phyloP scores from a whole-genome alignment of 2,888 invertebrate species.

The Eumerus sabulonum region DNA sequence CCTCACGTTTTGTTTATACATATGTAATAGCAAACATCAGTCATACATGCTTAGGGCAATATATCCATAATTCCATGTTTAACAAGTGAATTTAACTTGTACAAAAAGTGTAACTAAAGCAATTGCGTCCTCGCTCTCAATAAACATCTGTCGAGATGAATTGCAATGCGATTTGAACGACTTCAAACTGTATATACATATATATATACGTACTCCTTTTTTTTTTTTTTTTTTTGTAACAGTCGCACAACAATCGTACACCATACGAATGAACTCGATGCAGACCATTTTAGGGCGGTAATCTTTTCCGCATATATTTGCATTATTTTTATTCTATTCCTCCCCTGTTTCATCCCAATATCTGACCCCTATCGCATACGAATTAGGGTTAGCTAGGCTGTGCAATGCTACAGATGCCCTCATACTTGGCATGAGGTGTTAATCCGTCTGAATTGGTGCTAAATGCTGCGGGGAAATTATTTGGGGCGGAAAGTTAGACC shows the following conservation, averaged over 20 bases:
- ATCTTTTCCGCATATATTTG: slow-evolving; percentile 66
- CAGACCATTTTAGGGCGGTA: slow-evolving; percentile 44
- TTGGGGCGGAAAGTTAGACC: slow-evolving; percentile 57
- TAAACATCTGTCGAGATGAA: slow-evolving; percentile 49
- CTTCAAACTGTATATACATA: slow-evolving; percentile 36
- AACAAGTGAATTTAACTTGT: slow-evolving; percentile 20
- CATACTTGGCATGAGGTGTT: slow-evolving; percentile 51
- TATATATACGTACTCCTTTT: too few relatives aligned
- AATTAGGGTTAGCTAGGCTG: slow-evolving; percentile 40
- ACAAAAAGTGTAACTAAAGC: background rate
- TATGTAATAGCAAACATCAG: slow-evolving; percentile 26
- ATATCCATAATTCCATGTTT: slow-evolving; percentile 2
- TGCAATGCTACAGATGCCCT: slow-evolving; percentile 22
- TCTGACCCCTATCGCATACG: slow-evolving; percentile 40
- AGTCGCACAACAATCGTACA: slow-evolving; percentile 21
- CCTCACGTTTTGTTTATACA: background rate
- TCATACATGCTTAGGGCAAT: background rate
- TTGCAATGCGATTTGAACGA: slow-evolving; percentile 40
- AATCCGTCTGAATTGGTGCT: slow-evolving; percentile 63
- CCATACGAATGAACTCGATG: background rate
- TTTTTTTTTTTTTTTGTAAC: too few relatives aligned
- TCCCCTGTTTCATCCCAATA: slow-evolving; percentile 1
- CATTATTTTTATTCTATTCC: slow-evolving; percentile 52
- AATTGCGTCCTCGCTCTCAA: slow-evolving; percentile 12
- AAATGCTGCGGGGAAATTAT: slow-evolving; percentile 47